phyloP scores from a whole-genome alignment of 2,797 vertebrate genomes.

The Myotis daubentonii region DNA sequence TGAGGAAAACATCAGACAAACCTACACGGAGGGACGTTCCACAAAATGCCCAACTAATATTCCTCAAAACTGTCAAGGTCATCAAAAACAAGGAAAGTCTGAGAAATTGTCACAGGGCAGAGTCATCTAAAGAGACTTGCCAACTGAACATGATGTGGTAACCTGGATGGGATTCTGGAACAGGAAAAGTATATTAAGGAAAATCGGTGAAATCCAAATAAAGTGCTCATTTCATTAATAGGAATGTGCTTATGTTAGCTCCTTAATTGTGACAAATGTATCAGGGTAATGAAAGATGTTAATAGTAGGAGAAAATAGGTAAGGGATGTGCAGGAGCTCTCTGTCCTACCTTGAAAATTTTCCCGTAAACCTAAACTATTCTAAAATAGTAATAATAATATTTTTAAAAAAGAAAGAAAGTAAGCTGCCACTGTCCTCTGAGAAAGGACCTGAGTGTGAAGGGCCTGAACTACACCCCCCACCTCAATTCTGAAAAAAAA shows the following conservation, averaged over 20 bases:
- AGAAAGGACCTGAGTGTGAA: neutral
- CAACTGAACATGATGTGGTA: neutral
- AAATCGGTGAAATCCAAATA: neutral
- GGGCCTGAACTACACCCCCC: neutral
- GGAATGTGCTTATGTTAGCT: neutral
- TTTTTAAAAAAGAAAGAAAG: neutral
- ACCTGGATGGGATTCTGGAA: neutral
- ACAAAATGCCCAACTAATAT: neutral
- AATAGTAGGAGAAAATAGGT: neutral
- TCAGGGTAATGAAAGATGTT: neutral
- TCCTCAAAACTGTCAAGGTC: conserved; percentile 4
- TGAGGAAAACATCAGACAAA: neutral
- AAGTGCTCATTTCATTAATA: conserved; percentile 12
- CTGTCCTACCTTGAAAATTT: neutral
- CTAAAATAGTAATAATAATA: neutral
- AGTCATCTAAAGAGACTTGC: neutral
- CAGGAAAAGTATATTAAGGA: conserved; percentile 1
- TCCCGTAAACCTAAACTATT: conserved; percentile 5
- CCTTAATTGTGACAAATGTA: neutral
- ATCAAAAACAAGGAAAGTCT: conserved; percentile 32
- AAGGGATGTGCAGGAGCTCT: neutral
- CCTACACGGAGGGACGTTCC: neutral
- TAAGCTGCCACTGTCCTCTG: neutral
- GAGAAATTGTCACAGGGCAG: neutral
- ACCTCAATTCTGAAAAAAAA: neutral